A percentile compares a stretch with the other conserved stretches of the same genome.
phyloP scores from a whole-genome alignment of 2,888 invertebrate species.

The Pachycephus smyrnensis region DNA sequence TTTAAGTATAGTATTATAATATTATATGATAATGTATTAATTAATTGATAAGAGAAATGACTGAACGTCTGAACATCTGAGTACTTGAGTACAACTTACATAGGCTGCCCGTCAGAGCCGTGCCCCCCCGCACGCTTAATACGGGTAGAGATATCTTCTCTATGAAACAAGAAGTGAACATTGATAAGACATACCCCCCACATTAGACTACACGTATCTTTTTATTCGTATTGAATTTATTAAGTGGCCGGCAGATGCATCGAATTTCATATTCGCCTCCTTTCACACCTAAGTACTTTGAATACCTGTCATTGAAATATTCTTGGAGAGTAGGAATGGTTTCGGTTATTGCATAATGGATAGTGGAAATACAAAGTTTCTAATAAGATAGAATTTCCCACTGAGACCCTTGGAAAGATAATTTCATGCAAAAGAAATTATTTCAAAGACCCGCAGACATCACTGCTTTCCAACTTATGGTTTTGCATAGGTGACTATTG shows the following conservation, averaged over 20 bases:
- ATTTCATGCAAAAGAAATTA: background rate
- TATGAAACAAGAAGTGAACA: conserved; percentile 59
- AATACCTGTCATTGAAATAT: background rate
- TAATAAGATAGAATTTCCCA: background rate
- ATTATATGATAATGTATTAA: conserved; percentile 33
- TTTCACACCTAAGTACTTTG: background rate
- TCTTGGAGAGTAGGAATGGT: background rate
- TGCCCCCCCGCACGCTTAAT: conserved; percentile 55
- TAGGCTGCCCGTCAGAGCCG: conserved; percentile 57
- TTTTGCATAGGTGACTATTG: too few relatives aligned
- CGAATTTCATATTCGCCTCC: background rate
- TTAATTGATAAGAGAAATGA: conserved; percentile 27
- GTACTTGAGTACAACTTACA: conserved; percentile 57
- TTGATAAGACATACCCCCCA: conserved; percentile 30
- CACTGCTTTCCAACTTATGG: too few relatives aligned
- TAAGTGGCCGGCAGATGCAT: background rate
- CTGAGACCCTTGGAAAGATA: background rate
- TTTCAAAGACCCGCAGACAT: background rate
- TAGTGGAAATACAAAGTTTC: background rate
- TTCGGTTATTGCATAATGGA: background rate
- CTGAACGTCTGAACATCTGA: conserved; percentile 38
- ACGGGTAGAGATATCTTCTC: conserved; percentile 62
- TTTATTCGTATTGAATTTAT: conserved; percentile 2
- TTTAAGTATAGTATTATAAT: conserved; percentile 24
- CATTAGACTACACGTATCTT: background rate